Percentiles rank a stretch among this genome's conserved stretches.
These are phyloP conservation scores for Gobiocypris rarus DNA, from an alignment of 2,113 vertebrate species.

Conservation along the genomic window DNA sequence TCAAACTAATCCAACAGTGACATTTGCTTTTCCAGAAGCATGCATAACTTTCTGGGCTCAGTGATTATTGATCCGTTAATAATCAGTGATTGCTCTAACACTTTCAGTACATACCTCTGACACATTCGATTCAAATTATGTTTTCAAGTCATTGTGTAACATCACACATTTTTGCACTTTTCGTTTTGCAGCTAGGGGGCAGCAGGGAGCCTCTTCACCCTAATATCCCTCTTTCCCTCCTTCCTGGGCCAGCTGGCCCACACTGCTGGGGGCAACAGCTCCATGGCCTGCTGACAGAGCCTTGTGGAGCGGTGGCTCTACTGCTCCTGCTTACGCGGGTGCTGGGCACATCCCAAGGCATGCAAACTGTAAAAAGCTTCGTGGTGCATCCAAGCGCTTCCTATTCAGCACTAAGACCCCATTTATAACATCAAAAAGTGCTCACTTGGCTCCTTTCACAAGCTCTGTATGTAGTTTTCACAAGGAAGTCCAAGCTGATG, in stretches of 20 bases:
- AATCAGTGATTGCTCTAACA: not conserved
- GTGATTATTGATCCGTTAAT: not conserved
- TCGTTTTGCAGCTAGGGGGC: conserved; percentile 52
- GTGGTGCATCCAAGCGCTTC: conserved; percentile 68
- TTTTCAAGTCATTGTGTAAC: not conserved
- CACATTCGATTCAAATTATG: not conserved
- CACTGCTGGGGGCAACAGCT: conserved; percentile 73
- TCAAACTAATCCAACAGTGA: not conserved
- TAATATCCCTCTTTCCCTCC: conserved; percentile 54
- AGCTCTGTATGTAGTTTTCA: not conserved
- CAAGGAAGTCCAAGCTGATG: conserved; percentile 35
- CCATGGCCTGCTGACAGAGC: conserved; percentile 77
- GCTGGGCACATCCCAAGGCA: conserved; percentile 66
- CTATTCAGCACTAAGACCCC: conserved; percentile 59
- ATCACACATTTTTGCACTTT: not conserved
- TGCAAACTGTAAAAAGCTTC: conserved; percentile 76
- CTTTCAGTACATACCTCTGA: no score
- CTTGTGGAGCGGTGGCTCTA: conserved; percentile 78
- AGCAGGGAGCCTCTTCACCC: conserved; percentile 42
- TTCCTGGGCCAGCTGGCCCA: conserved; percentile 74
- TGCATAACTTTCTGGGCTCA: not conserved
- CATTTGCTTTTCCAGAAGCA: not conserved
- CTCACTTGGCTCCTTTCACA: conserved; percentile 48
- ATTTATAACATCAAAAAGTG: conserved; percentile 51
- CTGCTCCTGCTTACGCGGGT: conserved; percentile 69